Evolutionary conservation across 2,888 invertebrate species (phyloP).

Genomic region (Melinaea marsaeus): DNA sequence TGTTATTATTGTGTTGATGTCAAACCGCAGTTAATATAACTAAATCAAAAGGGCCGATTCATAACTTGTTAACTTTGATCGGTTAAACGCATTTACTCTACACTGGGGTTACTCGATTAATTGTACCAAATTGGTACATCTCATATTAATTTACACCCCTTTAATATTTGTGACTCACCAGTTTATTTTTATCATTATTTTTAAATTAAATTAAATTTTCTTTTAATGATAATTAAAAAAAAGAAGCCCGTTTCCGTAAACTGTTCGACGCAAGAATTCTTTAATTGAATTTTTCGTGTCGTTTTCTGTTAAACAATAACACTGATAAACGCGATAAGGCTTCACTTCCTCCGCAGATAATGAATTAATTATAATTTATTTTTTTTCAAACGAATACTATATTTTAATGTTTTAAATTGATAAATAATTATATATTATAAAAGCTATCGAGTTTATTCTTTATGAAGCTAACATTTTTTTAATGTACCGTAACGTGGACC

Average conservation of each 20-base stretch:
- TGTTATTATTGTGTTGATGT: background rate
- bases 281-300: background rate
- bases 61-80: slow-evolving; percentile 46
- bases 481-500: background rate
- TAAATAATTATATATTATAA: background rate
- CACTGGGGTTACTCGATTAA: slow-evolving; percentile 30
- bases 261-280: background rate
- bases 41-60: slow-evolving; percentile 49
- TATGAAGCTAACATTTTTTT: background rate
- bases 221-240: too few relatives aligned
- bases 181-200: slow-evolving; percentile 1
- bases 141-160: slow-evolving; percentile 7
- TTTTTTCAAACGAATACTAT: too few relatives aligned
- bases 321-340: slow-evolving; percentile 1
- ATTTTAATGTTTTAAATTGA: background rate
- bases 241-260: too few relatives aligned
- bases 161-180: too few relatives aligned
- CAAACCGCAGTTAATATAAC: slow-evolving; percentile 38
- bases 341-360: background rate
- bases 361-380: background rate
- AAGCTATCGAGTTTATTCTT: background rate
- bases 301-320: background rate
- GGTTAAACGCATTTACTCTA: slow-evolving; percentile 37
- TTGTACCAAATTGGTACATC: slow-evolving; percentile 13
- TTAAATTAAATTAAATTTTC: too few relatives aligned